phyloP scores from a whole-genome alignment of 2,113 vertebrate species.

The Connochaetes taurinus region DNA sequence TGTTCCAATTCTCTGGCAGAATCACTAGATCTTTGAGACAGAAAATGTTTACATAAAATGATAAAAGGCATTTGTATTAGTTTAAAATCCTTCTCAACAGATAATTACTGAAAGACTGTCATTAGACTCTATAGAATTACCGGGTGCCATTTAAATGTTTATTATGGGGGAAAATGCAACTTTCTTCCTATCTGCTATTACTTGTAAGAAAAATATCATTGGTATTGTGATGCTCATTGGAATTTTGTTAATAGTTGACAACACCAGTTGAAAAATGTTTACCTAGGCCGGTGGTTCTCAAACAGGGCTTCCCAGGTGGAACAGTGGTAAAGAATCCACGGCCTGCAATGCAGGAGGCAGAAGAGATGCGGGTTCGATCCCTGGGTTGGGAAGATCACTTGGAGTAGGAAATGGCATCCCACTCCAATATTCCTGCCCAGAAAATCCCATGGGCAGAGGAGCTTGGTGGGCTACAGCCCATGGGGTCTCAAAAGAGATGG shows the following conservation, averaged over 20 bases:
- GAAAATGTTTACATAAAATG: not conserved
- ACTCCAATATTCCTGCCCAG: not conserved
- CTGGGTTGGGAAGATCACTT: not conserved
- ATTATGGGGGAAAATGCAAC: not conserved
- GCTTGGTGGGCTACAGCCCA: not conserved
- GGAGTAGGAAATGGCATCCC: not conserved
- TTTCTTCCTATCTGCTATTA: not conserved
- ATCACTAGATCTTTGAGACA: not conserved
- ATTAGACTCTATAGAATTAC: not conserved
- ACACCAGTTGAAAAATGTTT: not conserved
- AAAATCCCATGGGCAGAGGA: not conserved
- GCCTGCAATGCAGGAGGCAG: not conserved
- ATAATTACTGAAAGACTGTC: not conserved
- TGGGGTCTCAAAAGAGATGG: not conserved
- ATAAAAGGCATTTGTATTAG: not conserved
- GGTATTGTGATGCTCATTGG: not conserved
- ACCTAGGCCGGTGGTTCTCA: not conserved
- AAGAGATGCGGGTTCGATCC: accelerated
- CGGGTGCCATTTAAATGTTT: not conserved
- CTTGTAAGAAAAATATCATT: not conserved
- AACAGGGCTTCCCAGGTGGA: not conserved
- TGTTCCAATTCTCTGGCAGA: not conserved
- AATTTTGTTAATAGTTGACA: not conserved
- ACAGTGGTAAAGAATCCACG: not conserved
- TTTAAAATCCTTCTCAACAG: not conserved